These are phyloP conservation scores for Amorpha juglandis DNA, from an alignment of 2,888 invertebrate species.

Conservation along the genomic window DNA sequence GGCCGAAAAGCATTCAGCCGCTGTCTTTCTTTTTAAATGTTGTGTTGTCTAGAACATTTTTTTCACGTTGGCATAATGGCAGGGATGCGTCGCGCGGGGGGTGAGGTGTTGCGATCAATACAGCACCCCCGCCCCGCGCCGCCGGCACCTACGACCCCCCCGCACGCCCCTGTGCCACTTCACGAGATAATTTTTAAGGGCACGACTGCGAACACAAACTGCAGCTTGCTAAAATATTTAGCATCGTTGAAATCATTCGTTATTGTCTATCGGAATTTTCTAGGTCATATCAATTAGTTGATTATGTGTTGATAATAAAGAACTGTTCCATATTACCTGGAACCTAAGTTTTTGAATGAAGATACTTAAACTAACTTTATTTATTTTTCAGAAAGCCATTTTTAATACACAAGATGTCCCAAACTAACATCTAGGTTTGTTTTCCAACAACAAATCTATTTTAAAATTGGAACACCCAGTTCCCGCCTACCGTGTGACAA, in stretches of 20 bases:
- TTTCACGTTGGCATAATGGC: conserved; percentile 18
- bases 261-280: neutral
- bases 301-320: neutral
- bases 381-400: neutral
- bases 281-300: neutral
- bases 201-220: neutral
- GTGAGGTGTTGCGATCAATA: conserved; percentile 61
- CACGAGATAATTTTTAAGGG: conserved; percentile 33
- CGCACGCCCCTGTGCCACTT: conserved; percentile 36
- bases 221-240: neutral
- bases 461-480: conserved; percentile 60
- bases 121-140: conserved; percentile 43
- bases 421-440: conserved; percentile 4
- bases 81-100: conserved; percentile 37
- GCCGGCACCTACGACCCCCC: conserved; percentile 44
- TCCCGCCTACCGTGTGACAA: conserved; percentile 73
- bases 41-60: conserved; percentile 14
- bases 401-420: neutral
- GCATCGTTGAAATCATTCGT: neutral
- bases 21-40: neutral
- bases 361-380: neutral
- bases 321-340: too few relatives aligned
- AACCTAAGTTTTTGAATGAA: too few relatives aligned
- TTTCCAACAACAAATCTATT: conserved; percentile 26
- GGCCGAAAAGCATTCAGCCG: neutral